Percentiles rank a stretch among this genome's conserved stretches.
These are phyloP conservation scores for Salvator merianae DNA, from an alignment of 2,113 vertebrate genomes.

Conservation along the genomic window DNA sequence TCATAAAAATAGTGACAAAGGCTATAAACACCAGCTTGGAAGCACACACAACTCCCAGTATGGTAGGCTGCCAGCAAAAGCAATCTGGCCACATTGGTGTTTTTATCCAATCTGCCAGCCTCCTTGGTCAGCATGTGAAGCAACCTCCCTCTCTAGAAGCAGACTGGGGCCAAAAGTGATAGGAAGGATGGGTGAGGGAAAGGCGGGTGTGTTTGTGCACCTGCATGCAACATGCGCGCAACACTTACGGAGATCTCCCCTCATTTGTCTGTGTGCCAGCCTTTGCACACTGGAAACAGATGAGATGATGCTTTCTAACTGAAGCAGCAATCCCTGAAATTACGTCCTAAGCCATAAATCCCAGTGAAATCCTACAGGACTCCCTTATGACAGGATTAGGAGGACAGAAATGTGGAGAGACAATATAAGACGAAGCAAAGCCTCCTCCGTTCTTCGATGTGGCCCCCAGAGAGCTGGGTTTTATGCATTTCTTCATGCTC, in stretches of 20 bases:
- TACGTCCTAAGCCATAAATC: neutral
- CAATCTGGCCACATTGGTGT: too few relatives aligned
- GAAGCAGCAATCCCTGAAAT: neutral
- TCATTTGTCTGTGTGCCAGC: neutral
- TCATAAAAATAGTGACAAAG: too few relatives aligned
- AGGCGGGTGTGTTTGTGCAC: neutral
- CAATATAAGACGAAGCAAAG: neutral
- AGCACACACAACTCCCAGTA: too few relatives aligned
- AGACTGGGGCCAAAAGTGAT: neutral
- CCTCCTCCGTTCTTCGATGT: neutral
- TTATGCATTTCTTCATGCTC: too few relatives aligned
- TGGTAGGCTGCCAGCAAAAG: too few relatives aligned
- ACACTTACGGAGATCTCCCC: too few relatives aligned
- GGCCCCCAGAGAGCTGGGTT: too few relatives aligned
- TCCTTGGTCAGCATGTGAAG: neutral
- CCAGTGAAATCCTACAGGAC: neutral
- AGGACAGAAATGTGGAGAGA: neutral
- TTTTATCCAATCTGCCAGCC: too few relatives aligned
- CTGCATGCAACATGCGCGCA: neutral
- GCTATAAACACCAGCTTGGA: too few relatives aligned
- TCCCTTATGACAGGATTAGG: neutral
- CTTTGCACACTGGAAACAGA: neutral
- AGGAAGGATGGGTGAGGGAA: neutral
- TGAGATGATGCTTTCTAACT: neutral
- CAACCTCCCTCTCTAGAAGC: neutral